These are phyloP conservation scores for Conopomorpha cramerella DNA, from an alignment of 1,140 invertebrate genomes.

Conservation along the genomic window DNA sequence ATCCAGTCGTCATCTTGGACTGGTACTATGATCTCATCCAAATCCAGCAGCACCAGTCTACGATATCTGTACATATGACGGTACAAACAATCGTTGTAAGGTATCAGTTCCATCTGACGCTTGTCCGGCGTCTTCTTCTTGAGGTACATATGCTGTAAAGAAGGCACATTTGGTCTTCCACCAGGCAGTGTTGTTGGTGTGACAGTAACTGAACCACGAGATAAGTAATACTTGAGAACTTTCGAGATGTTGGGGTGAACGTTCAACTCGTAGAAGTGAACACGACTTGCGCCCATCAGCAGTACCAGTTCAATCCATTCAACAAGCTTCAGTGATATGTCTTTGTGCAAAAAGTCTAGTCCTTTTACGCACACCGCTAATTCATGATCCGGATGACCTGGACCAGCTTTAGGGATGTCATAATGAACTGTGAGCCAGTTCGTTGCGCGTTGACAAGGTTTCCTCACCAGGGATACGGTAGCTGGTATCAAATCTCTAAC, in stretches of 20 bases:
- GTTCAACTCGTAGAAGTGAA: constrained; percentile 90
- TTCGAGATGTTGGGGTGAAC: constrained; percentile 91
- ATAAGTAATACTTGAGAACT: constrained; percentile 81
- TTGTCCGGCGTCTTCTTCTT: constrained; percentile 91
- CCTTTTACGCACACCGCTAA: constrained; percentile 97
- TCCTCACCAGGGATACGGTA: constrained; percentile 86
- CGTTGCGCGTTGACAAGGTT: constrained; percentile 80
- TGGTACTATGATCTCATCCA: constrained; percentile 95
- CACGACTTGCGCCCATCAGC: constrained; percentile 87
- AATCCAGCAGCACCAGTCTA: constrained; percentile 88
- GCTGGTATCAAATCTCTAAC: constrained; percentile 78
- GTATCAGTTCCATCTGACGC: constrained; percentile 92
- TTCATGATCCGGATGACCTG: constrained; percentile 65
- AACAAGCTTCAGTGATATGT: constrained; percentile 85
- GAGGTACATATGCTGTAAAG: constrained; percentile 86
- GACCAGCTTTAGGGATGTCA: constrained; percentile 64
- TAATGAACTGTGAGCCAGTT: constrained; percentile 87
- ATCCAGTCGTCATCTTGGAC: constrained; percentile 78
- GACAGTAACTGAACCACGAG: constrained; percentile 76
- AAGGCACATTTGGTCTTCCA: constrained; percentile 87
- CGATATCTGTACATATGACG: constrained; percentile 90
- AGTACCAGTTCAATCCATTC: constrained; percentile 93
- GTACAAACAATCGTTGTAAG: constrained; percentile 96
- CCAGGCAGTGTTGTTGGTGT: constrained; percentile 89
- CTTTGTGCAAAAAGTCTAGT: constrained; percentile 89